Base-by-base conservation (phyloP, 2,797 vertebrate species). In the Nannoperca obscura region DNA sequence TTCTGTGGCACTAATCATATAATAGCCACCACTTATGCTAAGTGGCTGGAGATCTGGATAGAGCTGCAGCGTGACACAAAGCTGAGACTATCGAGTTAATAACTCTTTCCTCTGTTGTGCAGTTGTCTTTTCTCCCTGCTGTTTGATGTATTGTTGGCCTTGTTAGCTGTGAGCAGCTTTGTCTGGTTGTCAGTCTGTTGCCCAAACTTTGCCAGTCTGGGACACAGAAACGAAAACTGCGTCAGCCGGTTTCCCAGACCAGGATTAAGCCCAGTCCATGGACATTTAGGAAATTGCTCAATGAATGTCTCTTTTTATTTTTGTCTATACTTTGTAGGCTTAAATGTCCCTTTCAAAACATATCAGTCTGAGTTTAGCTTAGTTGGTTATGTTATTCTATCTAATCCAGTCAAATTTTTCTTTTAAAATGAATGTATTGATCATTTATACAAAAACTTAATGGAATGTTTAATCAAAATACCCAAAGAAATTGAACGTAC, bases 81-180 rank as follows among this genome's bases (percentile, higher is more conserved):
- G 61, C 58, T 22, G 38, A 66, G 74, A 55, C 62, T 1, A 84
- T 62, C 7, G 27, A 70, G 58, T 71, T 83, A 52, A 69, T 54
- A 69, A 68, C 52, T 40, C 65, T 66, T 66, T 64, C 20, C 66
- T 83, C 49, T 54, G 47, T 55, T 52, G 53, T 52, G 63, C 57
- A 27, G 19, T 61, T 62, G 67, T 61, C 55, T 71, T 76, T 82
- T 84, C 75, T 83, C 22, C 57, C 50, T 27, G 42, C 73, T 74
- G 72, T 83, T 77, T 88, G 85, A 85, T 81, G 81, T 70, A 80
- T 76, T 82, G 42, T 62, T 46, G 60, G 54, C 68, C 52, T 64
- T 80, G 85, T 68, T 59, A 67, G 76, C 76, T 36, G 38, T 38
- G 53, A 85, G 71, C 78, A 81, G 78, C 78, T 82, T 82, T 87